A percentile compares a stretch with the other conserved stretches of the same genome.
phyloP scores from a whole-genome alignment of 2,888 invertebrate species.

The Conomelus anceps region DNA sequence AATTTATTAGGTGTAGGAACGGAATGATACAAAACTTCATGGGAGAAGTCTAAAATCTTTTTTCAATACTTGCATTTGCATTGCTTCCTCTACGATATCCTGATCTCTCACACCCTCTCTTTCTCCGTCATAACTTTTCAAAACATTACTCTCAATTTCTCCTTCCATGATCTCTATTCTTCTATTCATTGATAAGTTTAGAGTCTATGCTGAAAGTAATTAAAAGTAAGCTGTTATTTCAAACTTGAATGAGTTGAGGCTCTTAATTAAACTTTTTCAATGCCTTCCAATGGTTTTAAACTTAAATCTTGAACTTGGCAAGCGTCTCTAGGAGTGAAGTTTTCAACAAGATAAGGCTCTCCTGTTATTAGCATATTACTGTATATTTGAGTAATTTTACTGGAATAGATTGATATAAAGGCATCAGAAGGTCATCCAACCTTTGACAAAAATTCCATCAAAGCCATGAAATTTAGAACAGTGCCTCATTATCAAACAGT shows the following conservation, averaged over 20 bases:
- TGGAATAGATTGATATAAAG: too few relatives aligned
- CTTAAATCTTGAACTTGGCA: not conserved
- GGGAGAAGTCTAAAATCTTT: too few relatives aligned
- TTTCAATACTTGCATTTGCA: not conserved
- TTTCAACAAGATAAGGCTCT: not conserved
- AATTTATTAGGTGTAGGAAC: too few relatives aligned
- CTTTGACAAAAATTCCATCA: too few relatives aligned
- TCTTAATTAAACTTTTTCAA: not conserved
- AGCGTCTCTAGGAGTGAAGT: not conserved
- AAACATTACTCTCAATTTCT: not conserved
- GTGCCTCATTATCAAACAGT: too few relatives aligned
- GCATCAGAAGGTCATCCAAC: too few relatives aligned
- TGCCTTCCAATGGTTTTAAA: not conserved
- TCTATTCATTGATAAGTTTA: not conserved
- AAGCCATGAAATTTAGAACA: too few relatives aligned
- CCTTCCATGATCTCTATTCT: not conserved
- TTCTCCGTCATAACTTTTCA: not conserved
- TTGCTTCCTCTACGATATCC: too few relatives aligned
- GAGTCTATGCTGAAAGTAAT: not conserved
- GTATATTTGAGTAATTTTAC: not conserved
- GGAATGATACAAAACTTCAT: not conserved
- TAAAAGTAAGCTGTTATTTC: not conserved
- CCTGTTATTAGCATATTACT: not conserved
- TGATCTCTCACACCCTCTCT: too few relatives aligned
- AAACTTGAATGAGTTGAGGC: not conserved